phyloP scores from a whole-genome alignment of 2,888 invertebrate species.

The Dicyrtoma fusca region DNA sequence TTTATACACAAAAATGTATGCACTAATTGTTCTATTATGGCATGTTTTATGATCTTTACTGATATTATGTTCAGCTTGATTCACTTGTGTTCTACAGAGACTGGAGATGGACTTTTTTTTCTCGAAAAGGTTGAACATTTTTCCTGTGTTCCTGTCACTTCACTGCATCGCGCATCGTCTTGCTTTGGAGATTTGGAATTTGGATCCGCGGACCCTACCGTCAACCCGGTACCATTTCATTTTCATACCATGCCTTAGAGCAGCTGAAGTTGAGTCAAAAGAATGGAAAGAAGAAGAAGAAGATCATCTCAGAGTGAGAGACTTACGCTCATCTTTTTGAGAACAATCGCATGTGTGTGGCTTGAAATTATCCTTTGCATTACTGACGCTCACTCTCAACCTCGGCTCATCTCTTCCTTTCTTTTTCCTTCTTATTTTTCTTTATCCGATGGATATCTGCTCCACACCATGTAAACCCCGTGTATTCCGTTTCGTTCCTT shows the following conservation, averaged over 20 bases:
- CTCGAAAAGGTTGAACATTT: too few species aligned
- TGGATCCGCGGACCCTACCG: too few species aligned
- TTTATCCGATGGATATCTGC: not conserved
- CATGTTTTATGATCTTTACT: too few species aligned
- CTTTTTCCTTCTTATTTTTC: conserved; percentile 15
- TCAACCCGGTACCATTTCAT: not conserved
- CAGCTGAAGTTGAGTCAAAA: not conserved
- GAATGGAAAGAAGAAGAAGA: not conserved
- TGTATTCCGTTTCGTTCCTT: not conserved
- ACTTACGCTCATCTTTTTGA: conserved; percentile 13
- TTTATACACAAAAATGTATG: too few species aligned
- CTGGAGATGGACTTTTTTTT: too few species aligned
- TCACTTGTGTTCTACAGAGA: too few species aligned
- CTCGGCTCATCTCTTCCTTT: conserved; percentile 17
- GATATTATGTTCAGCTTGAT: too few species aligned
- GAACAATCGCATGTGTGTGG: conserved; percentile 38
- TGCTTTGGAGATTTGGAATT: too few species aligned
- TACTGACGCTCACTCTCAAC: conserved; percentile 13
- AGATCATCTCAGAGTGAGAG: not conserved
- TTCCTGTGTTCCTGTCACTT: too few species aligned
- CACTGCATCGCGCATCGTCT: too few species aligned
- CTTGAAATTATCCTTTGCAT: conserved; percentile 35
- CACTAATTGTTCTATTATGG: too few species aligned
- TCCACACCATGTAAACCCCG: too few species aligned
- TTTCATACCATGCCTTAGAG: not conserved